A percentile compares a stretch with the other conserved stretches of the same genome.
phyloP scores from a whole-genome alignment of 2,797 vertebrate species.

The Ceryle rudis region DNA sequence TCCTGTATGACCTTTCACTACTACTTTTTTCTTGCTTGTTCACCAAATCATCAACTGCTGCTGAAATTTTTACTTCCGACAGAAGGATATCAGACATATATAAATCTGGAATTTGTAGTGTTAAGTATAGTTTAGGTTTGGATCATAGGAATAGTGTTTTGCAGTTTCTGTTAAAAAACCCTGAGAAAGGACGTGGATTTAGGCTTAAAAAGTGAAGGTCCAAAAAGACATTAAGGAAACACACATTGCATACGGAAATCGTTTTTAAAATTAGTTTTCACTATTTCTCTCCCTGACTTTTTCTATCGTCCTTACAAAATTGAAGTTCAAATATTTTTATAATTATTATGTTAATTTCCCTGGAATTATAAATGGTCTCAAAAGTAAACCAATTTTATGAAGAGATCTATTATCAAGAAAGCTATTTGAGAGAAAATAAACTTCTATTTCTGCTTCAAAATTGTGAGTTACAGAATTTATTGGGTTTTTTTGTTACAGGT shows the following conservation, averaged over 20 bases:
- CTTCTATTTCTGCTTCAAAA: neutral
- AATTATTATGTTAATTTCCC: neutral
- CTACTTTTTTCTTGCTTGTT: neutral
- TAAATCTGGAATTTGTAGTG: neutral
- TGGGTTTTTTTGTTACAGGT: constrained; percentile 78
- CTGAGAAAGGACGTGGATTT: neutral
- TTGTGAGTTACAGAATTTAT: neutral
- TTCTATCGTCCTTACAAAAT: neutral
- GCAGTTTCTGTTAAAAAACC: neutral
- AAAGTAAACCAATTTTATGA: neutral
- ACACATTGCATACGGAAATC: neutral
- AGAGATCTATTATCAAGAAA: neutral
- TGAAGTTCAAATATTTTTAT: neutral
- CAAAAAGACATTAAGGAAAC: neutral
- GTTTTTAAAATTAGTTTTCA: neutral
- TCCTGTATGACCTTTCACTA: neutral
- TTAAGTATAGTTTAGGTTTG: neutral
- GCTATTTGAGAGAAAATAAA: neutral
- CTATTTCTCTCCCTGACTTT: neutral
- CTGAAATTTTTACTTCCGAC: neutral
- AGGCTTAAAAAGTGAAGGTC: neutral
- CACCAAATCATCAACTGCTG: neutral
- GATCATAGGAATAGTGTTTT: neutral
- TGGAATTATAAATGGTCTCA: neutral
- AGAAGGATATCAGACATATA: neutral